Conservation (phyloP, 1,140 invertebrate species). For the Archivesica marissinica region DNA sequence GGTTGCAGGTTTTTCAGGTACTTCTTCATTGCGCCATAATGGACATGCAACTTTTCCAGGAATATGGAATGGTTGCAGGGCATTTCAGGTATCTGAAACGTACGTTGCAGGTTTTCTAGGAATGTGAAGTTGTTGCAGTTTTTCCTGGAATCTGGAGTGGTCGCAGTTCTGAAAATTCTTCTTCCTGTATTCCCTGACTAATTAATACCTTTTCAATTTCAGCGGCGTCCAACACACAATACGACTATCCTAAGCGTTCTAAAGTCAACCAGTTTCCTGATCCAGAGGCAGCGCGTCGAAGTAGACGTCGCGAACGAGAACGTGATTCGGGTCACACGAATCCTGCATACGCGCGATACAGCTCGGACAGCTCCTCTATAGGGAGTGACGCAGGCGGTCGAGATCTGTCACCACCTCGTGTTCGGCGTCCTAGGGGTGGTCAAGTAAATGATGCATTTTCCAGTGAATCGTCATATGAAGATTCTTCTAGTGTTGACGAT, state of each 20-base stretch:
- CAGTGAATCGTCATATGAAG: slow-evolving; percentile 48
- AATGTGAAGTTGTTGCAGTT: no score
- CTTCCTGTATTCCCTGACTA: no score
- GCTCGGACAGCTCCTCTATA: slow-evolving; percentile 37
- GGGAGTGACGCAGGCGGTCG: slow-evolving; percentile 51
- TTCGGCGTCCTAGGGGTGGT: slow-evolving; percentile 28
- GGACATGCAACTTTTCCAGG: no score
- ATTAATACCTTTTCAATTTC: not conserved
- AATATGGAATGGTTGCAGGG: no score
- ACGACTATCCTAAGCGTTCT: slow-evolving; percentile 38
- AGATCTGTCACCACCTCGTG: slow-evolving; percentile 49
- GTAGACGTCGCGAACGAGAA: slow-evolving; percentile 6
- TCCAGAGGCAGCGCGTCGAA: slow-evolving; percentile 45
- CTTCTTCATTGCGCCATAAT: no score
- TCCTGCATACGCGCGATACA: slow-evolving; percentile 33
- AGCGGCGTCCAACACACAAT: slow-evolving; percentile 47
- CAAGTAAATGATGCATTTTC: slow-evolving; percentile 40
- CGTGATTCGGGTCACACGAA: slow-evolving; percentile 45
- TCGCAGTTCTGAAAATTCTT: no score
- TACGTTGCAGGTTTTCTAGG: no score
- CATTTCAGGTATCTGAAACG: no score
- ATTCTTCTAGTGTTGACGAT: slow-evolving; percentile 55
- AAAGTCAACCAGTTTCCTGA: slow-evolving; percentile 51
- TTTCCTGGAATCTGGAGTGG: no score
- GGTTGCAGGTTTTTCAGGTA: no score